These are phyloP conservation scores for Aphodius sticticus DNA, from an alignment of 2,888 invertebrate species.

Conservation along the genomic window DNA sequence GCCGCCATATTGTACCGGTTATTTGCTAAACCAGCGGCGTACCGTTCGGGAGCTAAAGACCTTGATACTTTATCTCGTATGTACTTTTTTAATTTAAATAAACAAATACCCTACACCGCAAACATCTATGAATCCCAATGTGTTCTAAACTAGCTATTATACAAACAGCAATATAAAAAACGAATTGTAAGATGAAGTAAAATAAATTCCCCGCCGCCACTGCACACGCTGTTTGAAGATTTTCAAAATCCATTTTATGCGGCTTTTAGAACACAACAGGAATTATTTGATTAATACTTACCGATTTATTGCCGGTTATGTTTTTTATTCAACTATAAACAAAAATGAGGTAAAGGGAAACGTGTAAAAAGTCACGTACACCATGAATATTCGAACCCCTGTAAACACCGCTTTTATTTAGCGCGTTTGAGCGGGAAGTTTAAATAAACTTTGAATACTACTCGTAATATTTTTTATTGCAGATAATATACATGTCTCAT, in stretches of 20 bases:
- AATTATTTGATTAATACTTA: not conserved
- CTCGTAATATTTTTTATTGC: not conserved
- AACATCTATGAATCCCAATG: not conserved
- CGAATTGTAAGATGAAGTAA: not conserved
- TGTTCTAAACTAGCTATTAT: not conserved
- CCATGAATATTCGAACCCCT: not conserved
- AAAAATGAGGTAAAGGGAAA: not conserved
- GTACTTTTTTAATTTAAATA: slow-evolving; percentile 5
- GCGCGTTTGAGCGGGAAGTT: slow-evolving; percentile 37
- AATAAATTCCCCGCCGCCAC: not conserved
- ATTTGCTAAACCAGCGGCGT: slow-evolving; percentile 37
- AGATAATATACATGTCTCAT: not conserved
- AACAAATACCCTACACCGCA: not conserved
- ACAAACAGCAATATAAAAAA: not conserved
- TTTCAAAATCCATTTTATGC: not conserved
- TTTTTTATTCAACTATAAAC: not conserved
- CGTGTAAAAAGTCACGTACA: not conserved
- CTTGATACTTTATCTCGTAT: not conserved
- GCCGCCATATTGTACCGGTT: slow-evolving; percentile 38
- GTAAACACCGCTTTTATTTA: not conserved
- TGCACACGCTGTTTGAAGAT: not conserved
- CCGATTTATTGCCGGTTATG: not conserved
- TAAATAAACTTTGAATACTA: slow-evolving; percentile 20
- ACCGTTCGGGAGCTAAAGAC: not conserved
- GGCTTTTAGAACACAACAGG: not conserved